Conservation (phyloP, 1,140 invertebrate species). For the Trinorchestia longiramus region DNA sequence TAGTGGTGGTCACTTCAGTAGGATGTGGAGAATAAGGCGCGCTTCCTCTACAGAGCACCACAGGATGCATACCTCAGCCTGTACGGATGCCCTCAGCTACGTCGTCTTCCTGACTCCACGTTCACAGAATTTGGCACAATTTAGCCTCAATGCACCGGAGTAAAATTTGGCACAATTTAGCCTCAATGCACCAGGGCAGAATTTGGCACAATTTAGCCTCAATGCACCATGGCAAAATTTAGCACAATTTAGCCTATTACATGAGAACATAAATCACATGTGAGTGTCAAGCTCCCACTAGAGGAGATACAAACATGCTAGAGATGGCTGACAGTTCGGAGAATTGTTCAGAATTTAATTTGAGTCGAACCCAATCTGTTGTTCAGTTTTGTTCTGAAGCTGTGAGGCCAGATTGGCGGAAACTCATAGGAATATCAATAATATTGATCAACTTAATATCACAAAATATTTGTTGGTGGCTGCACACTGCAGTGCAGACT, state of each 20-base stretch:
- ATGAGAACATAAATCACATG: too few species aligned
- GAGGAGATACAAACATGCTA: background rate
- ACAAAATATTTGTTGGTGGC: too few species aligned
- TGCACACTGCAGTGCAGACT: too few species aligned
- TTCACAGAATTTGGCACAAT: background rate
- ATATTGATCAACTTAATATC: too few species aligned
- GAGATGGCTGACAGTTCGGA: background rate
- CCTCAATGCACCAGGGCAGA: too few species aligned
- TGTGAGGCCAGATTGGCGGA: background rate
- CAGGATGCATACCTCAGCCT: background rate
- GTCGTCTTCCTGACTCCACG: background rate
- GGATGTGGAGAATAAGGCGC: conserved; percentile 1
- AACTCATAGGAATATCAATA: too few species aligned
- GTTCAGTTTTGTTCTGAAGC: background rate
- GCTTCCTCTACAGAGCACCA: background rate
- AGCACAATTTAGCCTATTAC: background rate
- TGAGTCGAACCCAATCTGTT: background rate
- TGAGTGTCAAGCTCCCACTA: background rate
- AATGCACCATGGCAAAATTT: background rate
- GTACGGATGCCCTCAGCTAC: background rate
- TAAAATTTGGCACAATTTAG: too few species aligned
- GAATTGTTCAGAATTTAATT: background rate
- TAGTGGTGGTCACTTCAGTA: background rate
- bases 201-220: background rate
- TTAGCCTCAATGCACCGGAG: too few species aligned